A percentile compares a stretch with the other conserved stretches of the same genome.
phyloP scores from a whole-genome alignment of 2,888 invertebrate genomes.

The Achlya flavicornis region DNA sequence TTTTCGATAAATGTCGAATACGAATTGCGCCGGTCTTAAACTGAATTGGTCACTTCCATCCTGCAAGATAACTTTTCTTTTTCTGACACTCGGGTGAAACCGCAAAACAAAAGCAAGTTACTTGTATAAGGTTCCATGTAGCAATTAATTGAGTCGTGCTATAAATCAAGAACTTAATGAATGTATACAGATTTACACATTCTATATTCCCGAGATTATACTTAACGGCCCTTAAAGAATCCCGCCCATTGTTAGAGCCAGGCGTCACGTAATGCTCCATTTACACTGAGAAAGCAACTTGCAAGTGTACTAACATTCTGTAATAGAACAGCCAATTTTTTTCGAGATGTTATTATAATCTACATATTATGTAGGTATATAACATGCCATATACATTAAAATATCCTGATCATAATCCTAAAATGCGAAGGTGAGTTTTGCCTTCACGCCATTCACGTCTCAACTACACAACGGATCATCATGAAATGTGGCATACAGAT shows the following conservation, averaged over 20 bases:
- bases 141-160: neutral
- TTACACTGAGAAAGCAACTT: constrained; percentile 1
- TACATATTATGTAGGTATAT: neutral
- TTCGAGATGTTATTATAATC: neutral
- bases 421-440: too few species aligned
- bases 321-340: neutral
- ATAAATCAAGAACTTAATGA: constrained; percentile 4
- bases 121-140: neutral
- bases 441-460: too few species aligned
- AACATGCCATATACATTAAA: too few species aligned
- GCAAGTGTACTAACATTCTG: neutral
- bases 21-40: too few species aligned
- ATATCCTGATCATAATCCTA: too few species aligned
- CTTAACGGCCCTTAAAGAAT: neutral
- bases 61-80: too few species aligned
- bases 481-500: too few species aligned
- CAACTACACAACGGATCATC: too few species aligned
- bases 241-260: neutral
- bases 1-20: too few species aligned
- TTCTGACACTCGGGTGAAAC: too few species aligned
- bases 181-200: neutral
- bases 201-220: constrained; percentile 2
- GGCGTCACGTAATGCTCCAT: neutral
- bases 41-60: too few species aligned
- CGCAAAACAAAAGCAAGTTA: too few species aligned